A percentile compares a stretch with the other conserved stretches of the same genome.
Evolutionary conservation across 2,113 vertebrate genomes (phyloP).

Genomic region (Vimba vimba): DNA sequence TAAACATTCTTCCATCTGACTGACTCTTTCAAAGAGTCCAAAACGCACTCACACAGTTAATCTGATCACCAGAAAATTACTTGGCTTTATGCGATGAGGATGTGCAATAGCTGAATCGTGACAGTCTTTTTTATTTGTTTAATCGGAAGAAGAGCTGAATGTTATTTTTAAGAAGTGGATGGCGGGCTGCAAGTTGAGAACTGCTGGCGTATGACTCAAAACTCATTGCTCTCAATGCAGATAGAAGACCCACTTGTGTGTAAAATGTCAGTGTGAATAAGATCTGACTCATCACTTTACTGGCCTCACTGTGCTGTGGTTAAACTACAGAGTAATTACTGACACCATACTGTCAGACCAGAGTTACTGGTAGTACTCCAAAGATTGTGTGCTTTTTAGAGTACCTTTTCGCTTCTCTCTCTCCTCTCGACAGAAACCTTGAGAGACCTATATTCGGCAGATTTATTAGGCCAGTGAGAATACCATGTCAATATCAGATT

Average conservation of each 20-base stretch:
- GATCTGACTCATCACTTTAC: slow-evolving; percentile 35
- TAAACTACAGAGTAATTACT: slow-evolving; percentile 31
- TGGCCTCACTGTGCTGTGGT: slow-evolving; percentile 8
- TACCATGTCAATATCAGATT: slow-evolving; percentile 60
- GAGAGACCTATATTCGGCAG: slow-evolving; percentile 56
- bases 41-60: background rate
- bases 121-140: background rate
- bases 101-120: background rate
- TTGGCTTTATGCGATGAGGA: background rate
- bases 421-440: slow-evolving; percentile 40
- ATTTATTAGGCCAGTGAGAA: slow-evolving; percentile 62
- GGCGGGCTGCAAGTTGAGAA: background rate
- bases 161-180: background rate
- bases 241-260: slow-evolving; percentile 3
- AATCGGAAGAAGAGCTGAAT: background rate
- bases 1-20: background rate
- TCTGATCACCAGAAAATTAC: background rate
- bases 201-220: background rate
- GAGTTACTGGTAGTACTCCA: background rate
- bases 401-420: slow-evolving; percentile 5
- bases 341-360: slow-evolving; percentile 3
- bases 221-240: background rate
- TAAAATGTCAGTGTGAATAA: slow-evolving; percentile 5
- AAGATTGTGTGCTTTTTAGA: background rate
- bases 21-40: background rate